Evolutionary conservation across 64 coral and sea anemone species (phyloP), one percentile per base, ranked within the genome.

Genomic region (Montipora cactus): DNA sequence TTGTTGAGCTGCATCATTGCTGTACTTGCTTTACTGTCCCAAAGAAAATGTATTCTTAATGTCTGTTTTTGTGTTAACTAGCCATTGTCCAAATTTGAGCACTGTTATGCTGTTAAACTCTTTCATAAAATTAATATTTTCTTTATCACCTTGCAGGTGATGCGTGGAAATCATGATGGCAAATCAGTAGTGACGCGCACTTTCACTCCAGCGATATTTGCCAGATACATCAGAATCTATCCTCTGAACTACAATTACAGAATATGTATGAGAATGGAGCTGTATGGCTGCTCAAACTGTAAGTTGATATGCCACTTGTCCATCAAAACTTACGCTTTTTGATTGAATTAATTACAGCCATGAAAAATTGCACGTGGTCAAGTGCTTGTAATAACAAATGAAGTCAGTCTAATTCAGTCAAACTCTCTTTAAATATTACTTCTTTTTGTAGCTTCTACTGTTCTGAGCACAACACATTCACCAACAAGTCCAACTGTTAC

Each of bases 261-360:
- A 44, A 77, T 93, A 13, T 93, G 91, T 80, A 12, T 93, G 19
- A 47, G 91, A 53, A 50, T 93, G 20, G 91, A 93, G n/a, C 83
- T 93, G 28, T 93, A 87, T 87, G 76, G 81, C 2, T 87, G 82
- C 57, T 45, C 14, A 44, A 78, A 69, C 13, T 61, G 91, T 87
- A 92, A 55, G 77, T 84, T 3, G 11, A 57, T 57, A 57, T 44
- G 15, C 11, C 0, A 51, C 8, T 1, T 18, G 9, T 55, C 53
- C 23, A 8, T 77, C 15, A 53, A 16, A 12, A 58, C 47, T 52
- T 49, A 3, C 9, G 21, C 0, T 13, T 22, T 62, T 44, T 23
- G 10, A 51, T 80, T 6, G 16, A 2, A 57, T 64, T 57, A 57
- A 57, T 57, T 57, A 57, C 10, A 8, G 5, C 5, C 53, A 2